Evolutionary conservation across 2,888 invertebrate species (phyloP), one percentile per base, ranked within the genome.

Genomic region (Hypomecis atomaria): DNA sequence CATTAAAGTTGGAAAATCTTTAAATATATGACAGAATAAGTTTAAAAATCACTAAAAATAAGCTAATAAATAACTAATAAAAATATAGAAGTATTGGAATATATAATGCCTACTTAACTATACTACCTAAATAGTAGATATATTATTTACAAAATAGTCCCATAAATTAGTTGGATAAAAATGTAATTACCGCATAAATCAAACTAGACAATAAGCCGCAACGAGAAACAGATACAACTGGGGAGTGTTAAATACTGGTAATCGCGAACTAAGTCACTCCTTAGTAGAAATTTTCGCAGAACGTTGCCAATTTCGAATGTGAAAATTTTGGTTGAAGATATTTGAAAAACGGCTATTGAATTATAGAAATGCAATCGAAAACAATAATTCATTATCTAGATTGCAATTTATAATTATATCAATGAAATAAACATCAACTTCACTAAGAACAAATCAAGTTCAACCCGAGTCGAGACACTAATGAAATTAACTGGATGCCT

Each of bases 231-330:
- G 71, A 71, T 76, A 78, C 50, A 50, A 50, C 34, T 6, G 11
- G 7, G 23, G 44, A 33, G 33, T 33, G 33, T 45, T 52, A 78
- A 83, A 79, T 79, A 75, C 75, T 74, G 76, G 74, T 81, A 82
- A 81, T 84, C 79, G 76, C 78, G 38, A 56, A n/a, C 79, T 84
- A 81, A 84, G 81, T 82, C 79, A 76, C 81, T 81, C 83, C 79
- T 78, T 9, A 43, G 44, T 44, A 44, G 23, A 23, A 23, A 23
- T 2, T 23, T 23, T 23, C 23, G 23, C 23, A 2, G 3, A 23
- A 23, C 3, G 23, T 23, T n/a, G n/a, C 23, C 23, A 23, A 23
- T 23, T 23, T 23, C 1, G 23, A 23, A 23, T 23, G 23, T 23
- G 23, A 23, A 23, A 23, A 23, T 23, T 23, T 23, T 1, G 23